phyloP scores from a whole-genome alignment of 2,113 vertebrate species.

The Gulo gulo region DNA sequence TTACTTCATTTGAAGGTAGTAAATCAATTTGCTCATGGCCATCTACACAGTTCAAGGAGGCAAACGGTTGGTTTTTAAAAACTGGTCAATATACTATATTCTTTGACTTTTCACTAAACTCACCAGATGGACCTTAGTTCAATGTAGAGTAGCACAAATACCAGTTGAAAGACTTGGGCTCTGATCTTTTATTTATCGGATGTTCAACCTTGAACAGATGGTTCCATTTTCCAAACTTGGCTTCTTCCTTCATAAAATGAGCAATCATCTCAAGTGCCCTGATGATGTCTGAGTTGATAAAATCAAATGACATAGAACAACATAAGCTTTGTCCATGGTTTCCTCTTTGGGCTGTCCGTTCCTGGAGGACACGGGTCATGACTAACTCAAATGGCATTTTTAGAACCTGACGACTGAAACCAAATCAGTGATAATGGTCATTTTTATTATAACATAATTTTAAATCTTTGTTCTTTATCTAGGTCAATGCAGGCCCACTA shows the following conservation, averaged over 20 bases:
- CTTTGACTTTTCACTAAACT: background rate
- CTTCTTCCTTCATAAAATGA: background rate
- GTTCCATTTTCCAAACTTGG: background rate
- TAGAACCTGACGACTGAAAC: background rate
- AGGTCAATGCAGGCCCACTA: conserved; percentile 97
- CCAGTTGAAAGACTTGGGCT: background rate
- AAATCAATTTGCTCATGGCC: background rate
- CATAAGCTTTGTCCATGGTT: background rate
- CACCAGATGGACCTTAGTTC: background rate
- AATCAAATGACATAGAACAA: background rate
- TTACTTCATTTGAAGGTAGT: background rate
- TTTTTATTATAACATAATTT: background rate
- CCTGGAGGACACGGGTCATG: background rate
- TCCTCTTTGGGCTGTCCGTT: background rate
- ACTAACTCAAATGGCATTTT: background rate
- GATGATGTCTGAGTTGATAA: background rate
- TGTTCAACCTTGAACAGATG: background rate
- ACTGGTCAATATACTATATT: background rate
- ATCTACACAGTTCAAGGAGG: background rate
- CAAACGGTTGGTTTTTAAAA: background rate
- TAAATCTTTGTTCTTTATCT: conserved; percentile 40
- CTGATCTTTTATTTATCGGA: background rate
- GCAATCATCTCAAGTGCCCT: background rate
- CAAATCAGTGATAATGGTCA: background rate
- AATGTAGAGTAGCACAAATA: background rate